phyloP scores from a whole-genome alignment of 2,888 invertebrate genomes.

The Harpagoxenus sublaevis region DNA sequence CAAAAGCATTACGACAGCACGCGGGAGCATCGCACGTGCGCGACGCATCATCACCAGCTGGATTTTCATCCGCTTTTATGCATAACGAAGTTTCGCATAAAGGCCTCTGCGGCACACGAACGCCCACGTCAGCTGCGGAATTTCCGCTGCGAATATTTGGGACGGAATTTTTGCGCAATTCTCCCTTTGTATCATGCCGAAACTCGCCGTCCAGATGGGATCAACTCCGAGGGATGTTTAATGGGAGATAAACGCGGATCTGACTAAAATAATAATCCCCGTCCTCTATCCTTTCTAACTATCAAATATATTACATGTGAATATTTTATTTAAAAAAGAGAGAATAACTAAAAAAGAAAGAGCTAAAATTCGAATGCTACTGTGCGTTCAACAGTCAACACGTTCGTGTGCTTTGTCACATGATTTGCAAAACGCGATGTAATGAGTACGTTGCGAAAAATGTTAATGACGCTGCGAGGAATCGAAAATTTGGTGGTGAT shows the following conservation, averaged over 20 bases:
- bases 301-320: background rate
- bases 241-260: background rate
- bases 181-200: background rate
- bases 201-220: background rate
- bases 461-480: background rate
- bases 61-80: constrained; percentile 10
- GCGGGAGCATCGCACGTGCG: background rate
- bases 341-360: background rate
- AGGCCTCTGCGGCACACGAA: constrained; percentile 21
- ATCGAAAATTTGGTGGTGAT: background rate
- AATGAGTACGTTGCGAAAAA: background rate
- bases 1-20: constrained; percentile 36
- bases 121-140: background rate
- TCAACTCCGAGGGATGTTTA: background rate
- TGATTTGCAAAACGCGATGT: background rate
- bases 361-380: background rate
- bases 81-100: constrained; percentile 26
- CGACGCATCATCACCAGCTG: background rate
- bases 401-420: background rate
- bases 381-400: background rate
- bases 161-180: background rate
- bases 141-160: constrained; percentile 24
- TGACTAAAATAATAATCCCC: background rate
- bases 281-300: background rate
- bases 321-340: background rate